Conservation (phyloP, 2,113 vertebrate genomes). For the Rhegmatorhina hoffmannsi region DNA sequence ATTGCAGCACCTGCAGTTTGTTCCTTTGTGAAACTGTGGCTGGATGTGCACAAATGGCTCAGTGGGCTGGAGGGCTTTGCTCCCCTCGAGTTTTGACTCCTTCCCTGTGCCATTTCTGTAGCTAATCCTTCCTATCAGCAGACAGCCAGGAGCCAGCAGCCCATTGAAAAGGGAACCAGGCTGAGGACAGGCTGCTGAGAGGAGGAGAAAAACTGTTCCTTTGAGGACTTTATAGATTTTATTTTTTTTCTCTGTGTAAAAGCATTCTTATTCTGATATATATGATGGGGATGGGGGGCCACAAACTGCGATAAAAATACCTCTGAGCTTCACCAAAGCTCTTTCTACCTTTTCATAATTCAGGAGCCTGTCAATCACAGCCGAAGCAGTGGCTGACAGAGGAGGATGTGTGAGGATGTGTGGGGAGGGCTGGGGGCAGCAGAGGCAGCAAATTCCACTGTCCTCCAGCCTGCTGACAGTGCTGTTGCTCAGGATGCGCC, state of each 20-base stretch:
- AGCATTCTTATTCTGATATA: constrained; percentile 35
- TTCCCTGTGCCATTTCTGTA: not conserved
- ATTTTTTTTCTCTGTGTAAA: not conserved
- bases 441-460: not conserved
- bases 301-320: not conserved
- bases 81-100: constrained; percentile 8
- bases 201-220: constrained; percentile 55
- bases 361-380: constrained; percentile 51
- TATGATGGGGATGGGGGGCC: not conserved
- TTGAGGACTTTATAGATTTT: constrained; percentile 62
- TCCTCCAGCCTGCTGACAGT: not conserved
- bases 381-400: not conserved
- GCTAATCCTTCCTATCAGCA: constrained; percentile 64
- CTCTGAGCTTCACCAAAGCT: constrained; percentile 43
- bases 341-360: constrained; percentile 61
- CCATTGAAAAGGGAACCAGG: not conserved
- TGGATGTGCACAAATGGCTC: not conserved
- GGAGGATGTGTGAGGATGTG: not conserved
- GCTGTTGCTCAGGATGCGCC: not conserved
- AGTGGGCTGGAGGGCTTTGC: not conserved
- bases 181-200: constrained; percentile 57
- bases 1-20: constrained; percentile 16
- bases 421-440: not conserved
- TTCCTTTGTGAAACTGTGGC: not conserved
- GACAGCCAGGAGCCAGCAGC: constrained; percentile 68